phyloP scores from a whole-genome alignment of 2,113 vertebrate species.

The Heptranchias perlo region DNA sequence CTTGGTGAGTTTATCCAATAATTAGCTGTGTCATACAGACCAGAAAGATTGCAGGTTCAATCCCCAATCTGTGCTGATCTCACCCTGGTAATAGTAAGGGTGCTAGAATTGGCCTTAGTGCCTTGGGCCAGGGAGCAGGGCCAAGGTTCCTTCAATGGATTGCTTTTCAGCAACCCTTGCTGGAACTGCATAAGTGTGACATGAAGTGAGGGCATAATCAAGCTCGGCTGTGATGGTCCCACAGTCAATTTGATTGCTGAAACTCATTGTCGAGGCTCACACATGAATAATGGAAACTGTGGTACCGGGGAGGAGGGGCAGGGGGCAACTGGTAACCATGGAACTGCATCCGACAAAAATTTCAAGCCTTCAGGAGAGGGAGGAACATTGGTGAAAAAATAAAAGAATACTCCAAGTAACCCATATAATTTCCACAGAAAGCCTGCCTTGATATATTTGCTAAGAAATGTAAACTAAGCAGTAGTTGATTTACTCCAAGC shows the following conservation, averaged over 20 bases:
- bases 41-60: not conserved
- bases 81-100: not conserved
- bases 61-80: not conserved
- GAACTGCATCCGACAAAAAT: not conserved
- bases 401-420: not conserved
- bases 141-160: not conserved
- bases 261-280: not conserved
- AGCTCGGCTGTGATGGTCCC: not conserved
- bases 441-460: not conserved
- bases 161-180: not conserved
- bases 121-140: not conserved
- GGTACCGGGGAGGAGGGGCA: no score
- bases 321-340: no score
- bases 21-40: not conserved
- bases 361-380: not conserved
- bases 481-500: conserved; percentile 2
- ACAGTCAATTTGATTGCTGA: not conserved
- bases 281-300: not conserved
- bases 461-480: conserved; percentile 1
- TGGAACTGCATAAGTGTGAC: not conserved
- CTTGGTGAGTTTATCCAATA: not conserved
- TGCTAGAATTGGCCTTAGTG: not conserved
- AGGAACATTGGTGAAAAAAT: not conserved
- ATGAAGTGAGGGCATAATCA: not conserved
- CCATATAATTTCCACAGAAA: not conserved